Conservation (phyloP, 1,140 invertebrate genomes). For the Zaprionus africanus region DNA sequence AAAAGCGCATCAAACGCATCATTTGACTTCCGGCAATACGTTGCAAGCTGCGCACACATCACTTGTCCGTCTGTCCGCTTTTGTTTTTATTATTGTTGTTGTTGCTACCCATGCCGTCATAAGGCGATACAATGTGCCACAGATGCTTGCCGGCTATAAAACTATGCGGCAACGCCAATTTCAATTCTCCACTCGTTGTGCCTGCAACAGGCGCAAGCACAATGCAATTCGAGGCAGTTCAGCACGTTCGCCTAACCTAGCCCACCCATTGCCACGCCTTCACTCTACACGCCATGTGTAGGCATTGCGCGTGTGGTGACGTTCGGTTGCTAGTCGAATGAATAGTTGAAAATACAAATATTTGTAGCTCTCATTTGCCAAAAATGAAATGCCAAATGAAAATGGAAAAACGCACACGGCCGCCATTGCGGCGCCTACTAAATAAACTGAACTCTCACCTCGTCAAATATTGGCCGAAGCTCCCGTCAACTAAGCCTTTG, state of each 20-base stretch:
- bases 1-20: conserved; percentile 72
- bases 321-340: conserved; percentile 4
- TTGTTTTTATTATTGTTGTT: conserved; percentile 33
- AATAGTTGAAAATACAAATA: background rate
- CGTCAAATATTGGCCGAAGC: conserved; percentile 12
- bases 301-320: conserved; percentile 28
- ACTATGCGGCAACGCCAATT: conserved; percentile 56
- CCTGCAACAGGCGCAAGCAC: conserved; percentile 42
- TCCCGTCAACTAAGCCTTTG: conserved; percentile 25
- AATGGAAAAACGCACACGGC: conserved; percentile 40
- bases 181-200: conserved; percentile 38
- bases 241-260: background rate
- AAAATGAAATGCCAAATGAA: conserved; percentile 22
- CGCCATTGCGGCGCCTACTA: conserved; percentile 66
- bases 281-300: background rate
- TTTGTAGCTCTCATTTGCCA: conserved; percentile 15
- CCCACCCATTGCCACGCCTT: background rate
- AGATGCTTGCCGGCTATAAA: conserved; percentile 61
- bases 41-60: conserved; percentile 41
- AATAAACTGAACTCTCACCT: conserved; percentile 77
- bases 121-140: conserved; percentile 59
- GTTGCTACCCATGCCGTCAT: conserved; percentile 27
- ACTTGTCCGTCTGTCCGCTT: conserved; percentile 18
- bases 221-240: conserved; percentile 53
- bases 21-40: conserved; percentile 73